These are phyloP conservation scores for Cynopterus sphinx DNA, from an alignment of 2,797 vertebrate species.

Conservation along the genomic window DNA sequence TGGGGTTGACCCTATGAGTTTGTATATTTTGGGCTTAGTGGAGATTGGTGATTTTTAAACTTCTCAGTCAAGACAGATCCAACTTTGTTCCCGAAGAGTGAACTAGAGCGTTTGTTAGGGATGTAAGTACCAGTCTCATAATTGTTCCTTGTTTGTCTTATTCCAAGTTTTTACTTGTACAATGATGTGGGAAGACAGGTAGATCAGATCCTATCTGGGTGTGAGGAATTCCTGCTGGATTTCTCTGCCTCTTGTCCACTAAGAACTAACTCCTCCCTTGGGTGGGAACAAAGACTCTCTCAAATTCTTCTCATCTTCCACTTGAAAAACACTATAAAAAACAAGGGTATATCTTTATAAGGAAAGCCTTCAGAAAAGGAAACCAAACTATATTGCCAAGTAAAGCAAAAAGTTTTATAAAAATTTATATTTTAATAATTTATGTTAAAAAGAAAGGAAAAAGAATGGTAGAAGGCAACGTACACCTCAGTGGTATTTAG, in stretches of 20 bases:
- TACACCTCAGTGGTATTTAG: fast-evolving
- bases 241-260: background rate
- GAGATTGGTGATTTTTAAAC: background rate
- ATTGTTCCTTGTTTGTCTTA: background rate
- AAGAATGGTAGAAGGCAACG: background rate
- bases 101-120: background rate
- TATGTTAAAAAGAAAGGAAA: background rate
- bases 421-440: background rate
- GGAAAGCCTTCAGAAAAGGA: background rate
- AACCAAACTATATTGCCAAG: background rate
- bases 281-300: background rate
- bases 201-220: fast-evolving
- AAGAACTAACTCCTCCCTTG: background rate
- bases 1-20: background rate
- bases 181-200: background rate
- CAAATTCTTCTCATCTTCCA: background rate
- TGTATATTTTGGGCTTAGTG: background rate
- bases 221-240: fast-evolving
- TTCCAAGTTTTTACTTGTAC: background rate
- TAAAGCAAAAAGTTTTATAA: background rate
- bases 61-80: background rate
- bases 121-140: background rate
- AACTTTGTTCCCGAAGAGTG: background rate
- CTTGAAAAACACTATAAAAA: background rate
- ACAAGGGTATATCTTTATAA: background rate